These are phyloP conservation scores for Emys orbicularis DNA, from an alignment of 2,797 vertebrate species.

Conservation along the genomic window DNA sequence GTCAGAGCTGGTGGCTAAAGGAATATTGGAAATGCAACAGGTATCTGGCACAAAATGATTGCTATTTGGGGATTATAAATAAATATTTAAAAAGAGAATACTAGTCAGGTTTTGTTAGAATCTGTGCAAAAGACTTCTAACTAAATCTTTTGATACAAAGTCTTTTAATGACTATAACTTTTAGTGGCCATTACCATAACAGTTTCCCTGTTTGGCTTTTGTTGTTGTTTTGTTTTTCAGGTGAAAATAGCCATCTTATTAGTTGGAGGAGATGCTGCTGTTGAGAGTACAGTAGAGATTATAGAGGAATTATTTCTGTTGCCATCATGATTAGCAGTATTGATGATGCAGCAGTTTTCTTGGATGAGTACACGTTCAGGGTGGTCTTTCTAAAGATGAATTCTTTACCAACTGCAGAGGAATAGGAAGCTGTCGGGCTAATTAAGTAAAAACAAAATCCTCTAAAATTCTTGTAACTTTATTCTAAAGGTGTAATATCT, in stretches of 20 bases:
- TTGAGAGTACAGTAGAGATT: not conserved
- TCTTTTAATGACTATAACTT: not conserved
- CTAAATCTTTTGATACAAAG: not conserved
- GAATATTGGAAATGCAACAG: not conserved
- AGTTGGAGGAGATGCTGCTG: constrained; percentile 32
- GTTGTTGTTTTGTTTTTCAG: constrained; percentile 36
- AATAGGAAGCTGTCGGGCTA: constrained; percentile 32
- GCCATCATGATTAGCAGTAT: not conserved
- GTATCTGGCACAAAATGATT: not conserved
- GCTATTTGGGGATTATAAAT: not conserved
- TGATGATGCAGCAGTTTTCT: fast-evolving
- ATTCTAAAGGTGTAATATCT: not conserved
- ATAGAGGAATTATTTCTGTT: constrained; percentile 18
- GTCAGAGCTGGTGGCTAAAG: not conserved
- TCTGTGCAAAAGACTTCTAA: not conserved
- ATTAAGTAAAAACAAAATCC: constrained; percentile 45
- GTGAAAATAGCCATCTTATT: constrained; percentile 43
- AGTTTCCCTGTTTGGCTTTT: not conserved
- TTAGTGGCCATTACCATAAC: not conserved
- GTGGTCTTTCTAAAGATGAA: constrained; percentile 56
- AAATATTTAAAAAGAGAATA: not conserved
- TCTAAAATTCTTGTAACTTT: not conserved
- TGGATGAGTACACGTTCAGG: not conserved
- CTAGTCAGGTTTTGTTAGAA: not conserved
- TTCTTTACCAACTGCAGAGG: not conserved